These are phyloP conservation scores for Gymnarchus niloticus DNA, from an alignment of 2,113 vertebrate genomes.

Conservation along the genomic window DNA sequence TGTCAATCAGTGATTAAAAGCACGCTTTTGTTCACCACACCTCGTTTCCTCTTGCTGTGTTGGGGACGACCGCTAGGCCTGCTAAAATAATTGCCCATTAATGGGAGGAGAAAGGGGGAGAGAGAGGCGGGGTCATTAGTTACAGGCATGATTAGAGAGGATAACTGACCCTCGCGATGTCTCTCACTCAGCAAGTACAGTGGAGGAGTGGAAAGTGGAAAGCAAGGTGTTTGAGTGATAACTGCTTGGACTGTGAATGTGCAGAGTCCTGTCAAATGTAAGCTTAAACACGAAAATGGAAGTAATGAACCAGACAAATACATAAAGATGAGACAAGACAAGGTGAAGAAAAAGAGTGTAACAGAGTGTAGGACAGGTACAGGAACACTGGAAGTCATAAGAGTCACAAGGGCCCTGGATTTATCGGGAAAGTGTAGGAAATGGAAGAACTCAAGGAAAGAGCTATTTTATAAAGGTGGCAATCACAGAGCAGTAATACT, in stretches of 20 bases:
- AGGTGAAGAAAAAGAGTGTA: not conserved
- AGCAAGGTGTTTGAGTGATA: not conserved
- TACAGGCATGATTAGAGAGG: slow-evolving; percentile 46
- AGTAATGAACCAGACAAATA: not conserved
- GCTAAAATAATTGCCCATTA: slow-evolving; percentile 62
- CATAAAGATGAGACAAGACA: not conserved
- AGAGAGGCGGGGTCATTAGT: slow-evolving; percentile 39
- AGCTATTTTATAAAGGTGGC: too few species aligned
- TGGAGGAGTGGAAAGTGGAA: not conserved
- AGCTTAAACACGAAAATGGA: not conserved
- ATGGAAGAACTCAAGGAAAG: not conserved
- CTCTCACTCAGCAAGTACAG: slow-evolving; percentile 26
- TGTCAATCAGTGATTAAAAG: slow-evolving; percentile 63
- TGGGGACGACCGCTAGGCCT: slow-evolving; percentile 23
- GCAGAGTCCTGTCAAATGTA: not conserved
- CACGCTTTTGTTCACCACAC: slow-evolving; percentile 57
- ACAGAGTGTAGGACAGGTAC: not conserved
- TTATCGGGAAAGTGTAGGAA: not conserved
- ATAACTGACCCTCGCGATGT: slow-evolving; percentile 32
- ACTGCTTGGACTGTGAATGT: not conserved
- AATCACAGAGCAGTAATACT: slow-evolving; percentile 51
- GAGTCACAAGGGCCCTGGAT: not conserved
- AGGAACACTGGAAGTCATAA: not conserved
- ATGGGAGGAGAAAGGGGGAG: slow-evolving; percentile 44
- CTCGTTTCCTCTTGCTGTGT: slow-evolving; percentile 56